Evolutionary conservation across 2,888 invertebrate genomes (phyloP).

Genomic region (Metacarcinus magister): DNA sequence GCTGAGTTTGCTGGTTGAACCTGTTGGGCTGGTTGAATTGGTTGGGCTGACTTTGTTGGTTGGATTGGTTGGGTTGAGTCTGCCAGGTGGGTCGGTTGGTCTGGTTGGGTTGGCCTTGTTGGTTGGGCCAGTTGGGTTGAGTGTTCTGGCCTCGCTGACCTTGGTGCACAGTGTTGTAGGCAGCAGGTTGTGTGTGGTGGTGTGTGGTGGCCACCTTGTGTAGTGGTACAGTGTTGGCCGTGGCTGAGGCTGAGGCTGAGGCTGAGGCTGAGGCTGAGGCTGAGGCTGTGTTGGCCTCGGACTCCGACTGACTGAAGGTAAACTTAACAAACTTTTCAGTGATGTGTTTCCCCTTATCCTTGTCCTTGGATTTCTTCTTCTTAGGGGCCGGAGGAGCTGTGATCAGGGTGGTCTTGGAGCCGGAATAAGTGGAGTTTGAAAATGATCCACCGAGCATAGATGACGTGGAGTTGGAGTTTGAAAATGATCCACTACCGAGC

Average conservation of each 20-base stretch:
- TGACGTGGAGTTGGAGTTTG: neutral
- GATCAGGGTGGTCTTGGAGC: conserved; percentile 1
- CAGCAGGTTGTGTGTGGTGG: neutral
- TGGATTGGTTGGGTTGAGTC: too few species aligned
- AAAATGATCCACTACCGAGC: neutral
- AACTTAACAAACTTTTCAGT: neutral
- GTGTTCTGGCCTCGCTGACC: too few species aligned
- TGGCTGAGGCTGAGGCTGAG: neutral
- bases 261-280: too few species aligned
- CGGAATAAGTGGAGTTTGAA: neutral
- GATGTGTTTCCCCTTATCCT: neutral
- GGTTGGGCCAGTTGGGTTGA: too few species aligned
- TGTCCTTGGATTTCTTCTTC: neutral
- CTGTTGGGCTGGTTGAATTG: too few species aligned
- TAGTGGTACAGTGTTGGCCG: neutral
- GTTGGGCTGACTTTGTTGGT: too few species aligned
- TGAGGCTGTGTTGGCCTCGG: too few species aligned
- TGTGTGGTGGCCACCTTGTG: neutral
- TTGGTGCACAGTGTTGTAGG: too few species aligned
- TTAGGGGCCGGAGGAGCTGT: neutral
- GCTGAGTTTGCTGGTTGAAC: too few species aligned
- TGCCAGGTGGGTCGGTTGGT: too few species aligned
- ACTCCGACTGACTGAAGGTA: too few species aligned
- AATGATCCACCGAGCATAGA: neutral
- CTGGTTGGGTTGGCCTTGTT: too few species aligned